Evolutionary conservation across 2,797 vertebrate genomes (phyloP), one percentile per base, ranked within the genome.

Genomic region (Cheirogaleus major): DNA sequence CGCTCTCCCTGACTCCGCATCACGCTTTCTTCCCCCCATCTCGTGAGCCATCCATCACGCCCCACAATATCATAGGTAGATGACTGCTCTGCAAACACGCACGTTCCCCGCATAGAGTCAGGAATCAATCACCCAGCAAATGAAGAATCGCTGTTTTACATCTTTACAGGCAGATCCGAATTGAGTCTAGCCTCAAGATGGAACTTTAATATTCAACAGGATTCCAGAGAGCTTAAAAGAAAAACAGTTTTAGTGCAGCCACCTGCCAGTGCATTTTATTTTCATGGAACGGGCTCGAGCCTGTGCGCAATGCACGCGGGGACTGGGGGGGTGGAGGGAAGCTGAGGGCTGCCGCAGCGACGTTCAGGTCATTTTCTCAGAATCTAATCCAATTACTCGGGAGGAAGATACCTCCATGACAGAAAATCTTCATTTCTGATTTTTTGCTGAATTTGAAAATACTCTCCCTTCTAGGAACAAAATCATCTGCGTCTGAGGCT

Each of bases 131-230:
- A 83, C 89, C 82, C 95, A 20, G 93, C 93, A 95, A 81, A 70
- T 93, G 97, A 96, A 85, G 88, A 69, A 89, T 92, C 11, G 32
- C 95, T 85, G 91, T 22, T 50, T 55, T 32, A 52, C 96, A 63
- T n/a, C 94, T 88, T 83, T n/a, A 25, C 82, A 32, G 93, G 96
- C 93, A 89, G 86, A 87, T 73, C 50, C 14, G 96, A 67, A 95
- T 18, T 7, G 83, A 92, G 94, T 78, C 45, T 30, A 25, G 94
- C 91, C 96, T 93, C 41, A 4, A 92, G 99, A 99, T 98, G 98
- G 99, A 98, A 97, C 96, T 78, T 96, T 96, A 98, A 97, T 98
- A 98, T 98, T 98, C 97, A 98, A 98, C 98, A 97, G 92, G 98
- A 97, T 97, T 78, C 79, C 88, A 57, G 95, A 67, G 91, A 80